These are phyloP conservation scores for Premnoplex brunnescens DNA, from an alignment of 2,797 vertebrate species.

Conservation along the genomic window DNA sequence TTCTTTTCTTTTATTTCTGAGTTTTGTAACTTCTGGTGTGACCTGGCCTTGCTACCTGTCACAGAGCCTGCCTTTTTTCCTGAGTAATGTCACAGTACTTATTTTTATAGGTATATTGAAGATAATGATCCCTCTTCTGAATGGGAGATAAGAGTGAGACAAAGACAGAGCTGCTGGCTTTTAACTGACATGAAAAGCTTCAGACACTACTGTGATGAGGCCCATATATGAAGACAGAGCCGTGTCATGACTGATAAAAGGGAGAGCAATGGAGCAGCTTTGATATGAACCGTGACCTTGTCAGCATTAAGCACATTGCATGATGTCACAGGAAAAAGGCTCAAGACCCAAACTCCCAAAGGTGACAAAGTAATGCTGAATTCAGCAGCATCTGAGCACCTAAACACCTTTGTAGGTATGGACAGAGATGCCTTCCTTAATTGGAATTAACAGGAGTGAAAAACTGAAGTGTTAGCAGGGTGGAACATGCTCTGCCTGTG, in stretches of 20 bases:
- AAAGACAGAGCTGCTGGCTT: constrained; percentile 28
- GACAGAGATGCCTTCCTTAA: not conserved
- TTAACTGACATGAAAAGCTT: not conserved
- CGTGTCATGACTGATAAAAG: not conserved
- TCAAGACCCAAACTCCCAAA: not conserved
- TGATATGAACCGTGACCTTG: not conserved
- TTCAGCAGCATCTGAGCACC: not conserved
- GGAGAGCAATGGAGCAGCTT: not conserved
- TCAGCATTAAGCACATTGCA: not conserved
- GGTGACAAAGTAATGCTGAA: not conserved
- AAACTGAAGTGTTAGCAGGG: not conserved
- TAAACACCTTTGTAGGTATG: not conserved
- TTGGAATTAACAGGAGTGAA: not conserved
- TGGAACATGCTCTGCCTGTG: not conserved
- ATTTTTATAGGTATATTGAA: constrained; percentile 12
- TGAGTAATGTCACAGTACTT: not conserved
- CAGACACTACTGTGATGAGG: not conserved
- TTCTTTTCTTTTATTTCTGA: not conserved
- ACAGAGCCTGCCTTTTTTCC: not conserved
- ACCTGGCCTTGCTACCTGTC: not conserved
- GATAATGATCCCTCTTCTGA: not conserved
- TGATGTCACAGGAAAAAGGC: not conserved
- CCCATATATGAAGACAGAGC: not conserved
- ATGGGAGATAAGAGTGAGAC: constrained; percentile 16
- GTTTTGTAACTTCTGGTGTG: not conserved